Evolutionary conservation across 2,888 invertebrate species (phyloP), one percentile per base, ranked within the genome.

Genomic region (Plagodis dolabraria): DNA sequence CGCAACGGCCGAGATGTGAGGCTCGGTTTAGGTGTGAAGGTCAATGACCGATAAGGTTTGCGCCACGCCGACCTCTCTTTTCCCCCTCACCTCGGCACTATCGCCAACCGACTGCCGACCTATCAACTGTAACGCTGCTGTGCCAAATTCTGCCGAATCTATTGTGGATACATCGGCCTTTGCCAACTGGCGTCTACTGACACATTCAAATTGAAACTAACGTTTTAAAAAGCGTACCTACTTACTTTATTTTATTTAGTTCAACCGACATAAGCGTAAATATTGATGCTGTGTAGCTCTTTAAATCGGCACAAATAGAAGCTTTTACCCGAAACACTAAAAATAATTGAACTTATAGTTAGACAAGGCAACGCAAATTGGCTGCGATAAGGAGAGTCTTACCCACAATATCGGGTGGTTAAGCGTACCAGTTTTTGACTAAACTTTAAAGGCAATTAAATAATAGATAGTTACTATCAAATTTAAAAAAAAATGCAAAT

Each of bases 1-100:
- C 77, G 74, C 79, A 68, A 70, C 75, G 76, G 77, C 76, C 80
- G 86, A 86, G 89, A 89, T 89, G 86, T 82, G 90, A 85, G 91
- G 90, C 91, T 87, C 90, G 70, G 83, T 87, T 86, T 88, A 92
- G 90, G 90, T 90, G 88, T 82, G 86, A 89, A 90, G 92, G 89
- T 91, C 87, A 85, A 86, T 89, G 91, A 87, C 91, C 89, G 92
- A 92, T 92, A 92, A 92, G 88, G 85, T 83, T 85, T 76, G 83
- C 81, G 85, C 80, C 81, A 80, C 79, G 79, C 76, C 86, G 79
- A 86, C 81, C 85, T 83, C 85, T 76, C 73, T 71, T 77, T 77
- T 77, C 77, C 80, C 82, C 80, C 75, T 77, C 74, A 77, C 73
- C 77, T 79, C 71, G 68, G 52, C 65, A 67, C 71, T 81, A 83